Base-by-base conservation (phyloP, 2,113 vertebrate species). In the Aegithalos caudatus region DNA sequence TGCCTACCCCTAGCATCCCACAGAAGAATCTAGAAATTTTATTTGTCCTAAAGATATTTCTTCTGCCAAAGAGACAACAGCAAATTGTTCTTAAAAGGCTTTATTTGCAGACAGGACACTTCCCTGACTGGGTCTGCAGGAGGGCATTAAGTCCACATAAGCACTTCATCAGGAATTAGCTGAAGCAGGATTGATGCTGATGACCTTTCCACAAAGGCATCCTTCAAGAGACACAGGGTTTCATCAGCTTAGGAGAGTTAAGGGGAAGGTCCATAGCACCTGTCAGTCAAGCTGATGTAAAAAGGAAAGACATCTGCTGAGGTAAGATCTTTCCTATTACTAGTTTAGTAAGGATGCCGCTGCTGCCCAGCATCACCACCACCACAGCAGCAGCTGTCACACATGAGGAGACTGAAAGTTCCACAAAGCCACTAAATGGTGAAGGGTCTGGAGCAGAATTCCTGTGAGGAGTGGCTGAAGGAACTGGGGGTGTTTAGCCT, bases 391-490 rank as follows among this genome's bases (percentile, higher is more conserved):
- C 62, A 90, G 88, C 33, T 73, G 35, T 22, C 60, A 65, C 80
- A 35, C n/a, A 19, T 0, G 12, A 29, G n/a, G 27, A 53, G 42
- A 51, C 20, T 77, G 58, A 1, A 67, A 69, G 28, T 6, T 62
- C 35, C 35, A 37, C 35, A 69, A 35, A 54, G 40, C 24, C 54
- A 31, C 0, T 0, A 27, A 42, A 40, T 45, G 29, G 40, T 7
- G 18, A 82, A 61, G 25, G n/a, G 10, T 47, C 47, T 61, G 47
- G 20, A 89, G 40, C 40, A 61, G 47, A 82, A 40, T 28, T 17
- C 45, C 78, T 66, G 13, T 3, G 8, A 4, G 2, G 21, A 4
- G 2, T 3, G 2, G 54, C n/a, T 54, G n/a, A 48, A 35, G 25
- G 24, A 54, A 11, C 4, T 47, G 54, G 21, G 9, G 6, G 3